phyloP scores from a whole-genome alignment of 2,797 vertebrate genomes.

The Phyllotis vaccarum region DNA sequence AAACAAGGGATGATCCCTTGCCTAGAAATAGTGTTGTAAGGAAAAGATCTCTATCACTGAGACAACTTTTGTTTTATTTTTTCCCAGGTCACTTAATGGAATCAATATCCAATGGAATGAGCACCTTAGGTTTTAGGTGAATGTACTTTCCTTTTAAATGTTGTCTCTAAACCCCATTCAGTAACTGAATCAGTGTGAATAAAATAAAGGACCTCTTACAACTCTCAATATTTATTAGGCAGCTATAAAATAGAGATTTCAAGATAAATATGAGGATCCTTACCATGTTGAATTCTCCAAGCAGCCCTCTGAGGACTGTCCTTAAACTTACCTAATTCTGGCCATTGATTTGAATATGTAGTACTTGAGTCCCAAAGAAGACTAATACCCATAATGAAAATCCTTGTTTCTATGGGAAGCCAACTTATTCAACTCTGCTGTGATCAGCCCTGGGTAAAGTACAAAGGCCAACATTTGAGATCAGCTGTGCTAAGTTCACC shows the following conservation, averaged over 20 bases:
- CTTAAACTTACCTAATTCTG: neutral
- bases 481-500: neutral
- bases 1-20: neutral
- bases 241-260: neutral
- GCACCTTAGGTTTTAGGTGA: neutral
- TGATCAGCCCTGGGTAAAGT: neutral
- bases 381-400: neutral
- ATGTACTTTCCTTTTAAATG: neutral
- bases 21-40: neutral
- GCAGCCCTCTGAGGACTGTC: neutral
- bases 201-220: neutral
- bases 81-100: neutral
- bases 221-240: neutral
- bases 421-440: neutral
- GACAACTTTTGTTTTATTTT: neutral
- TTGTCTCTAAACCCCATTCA: neutral
- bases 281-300: neutral
- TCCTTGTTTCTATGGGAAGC: neutral
- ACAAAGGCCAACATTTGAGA: neutral
- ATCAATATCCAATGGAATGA: neutral
- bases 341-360: neutral
- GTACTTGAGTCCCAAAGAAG: neutral
- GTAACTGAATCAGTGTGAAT: neutral
- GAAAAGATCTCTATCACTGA: neutral
- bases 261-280: neutral